These are phyloP conservation scores for Schrankia costaestrigalis DNA, from an alignment of 2,888 invertebrate species.

Conservation along the genomic window DNA sequence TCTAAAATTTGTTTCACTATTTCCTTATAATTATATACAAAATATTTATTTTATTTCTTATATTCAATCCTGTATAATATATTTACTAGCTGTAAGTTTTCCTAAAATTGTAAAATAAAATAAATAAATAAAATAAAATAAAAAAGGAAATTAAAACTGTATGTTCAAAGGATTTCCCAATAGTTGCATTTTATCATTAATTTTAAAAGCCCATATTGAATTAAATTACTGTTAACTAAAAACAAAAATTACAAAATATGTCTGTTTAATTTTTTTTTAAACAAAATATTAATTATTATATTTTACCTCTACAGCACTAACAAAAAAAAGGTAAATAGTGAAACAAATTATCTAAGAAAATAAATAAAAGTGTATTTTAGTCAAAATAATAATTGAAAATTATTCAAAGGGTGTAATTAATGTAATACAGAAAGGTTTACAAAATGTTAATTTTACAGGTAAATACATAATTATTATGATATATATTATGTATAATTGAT, in stretches of 20 bases:
- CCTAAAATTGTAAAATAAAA: too few species aligned
- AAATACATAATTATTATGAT: too few species aligned
- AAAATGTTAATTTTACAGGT: conserved; percentile 58
- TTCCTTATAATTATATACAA: too few species aligned
- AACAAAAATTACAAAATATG: too few species aligned
- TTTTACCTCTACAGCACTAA: conserved; percentile 1
- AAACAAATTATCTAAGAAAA: conserved; percentile 34
- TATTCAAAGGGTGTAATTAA: conserved; percentile 47
- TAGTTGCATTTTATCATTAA: not conserved
- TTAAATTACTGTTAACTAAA: not conserved
- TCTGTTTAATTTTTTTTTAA: too few species aligned
- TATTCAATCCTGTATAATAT: too few species aligned
- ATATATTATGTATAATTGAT: conserved; percentile 22
- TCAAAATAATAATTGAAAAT: conserved; percentile 46
- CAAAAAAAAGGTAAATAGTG: conserved; percentile 21
- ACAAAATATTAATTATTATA: not conserved
- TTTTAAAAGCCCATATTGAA: not conserved
- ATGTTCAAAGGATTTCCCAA: not conserved
- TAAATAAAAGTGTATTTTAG: conserved; percentile 43
- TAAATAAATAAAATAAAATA: conserved; percentile 1
- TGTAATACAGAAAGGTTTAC: conserved; percentile 49
- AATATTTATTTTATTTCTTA: too few species aligned
- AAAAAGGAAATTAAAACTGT: not conserved
- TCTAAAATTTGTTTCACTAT: conserved; percentile 27
- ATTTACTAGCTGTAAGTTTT: too few species aligned